These are phyloP conservation scores for Sericinus montela DNA, from an alignment of 2,888 invertebrate species.

Conservation along the genomic window DNA sequence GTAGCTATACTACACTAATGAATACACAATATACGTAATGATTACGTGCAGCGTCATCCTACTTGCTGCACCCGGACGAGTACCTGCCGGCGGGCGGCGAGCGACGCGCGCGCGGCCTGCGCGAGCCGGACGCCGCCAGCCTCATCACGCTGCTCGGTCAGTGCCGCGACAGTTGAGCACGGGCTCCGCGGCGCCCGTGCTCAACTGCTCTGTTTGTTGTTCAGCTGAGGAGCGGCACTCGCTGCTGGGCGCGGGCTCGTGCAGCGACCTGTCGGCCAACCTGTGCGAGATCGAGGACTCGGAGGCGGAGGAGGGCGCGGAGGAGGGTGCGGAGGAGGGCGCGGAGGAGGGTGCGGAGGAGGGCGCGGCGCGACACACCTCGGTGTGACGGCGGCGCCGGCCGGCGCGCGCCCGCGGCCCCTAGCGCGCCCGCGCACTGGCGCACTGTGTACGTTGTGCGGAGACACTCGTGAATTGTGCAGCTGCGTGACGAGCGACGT, in stretches of 20 bases:
- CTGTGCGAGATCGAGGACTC: constrained; percentile 96
- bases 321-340: constrained; percentile 20
- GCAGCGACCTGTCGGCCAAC: constrained; percentile 92
- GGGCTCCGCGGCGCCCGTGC: not conserved
- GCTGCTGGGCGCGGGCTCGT: constrained; percentile 83
- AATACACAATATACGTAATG: no score
- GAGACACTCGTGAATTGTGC: no score
- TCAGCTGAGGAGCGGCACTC: constrained; percentile 85
- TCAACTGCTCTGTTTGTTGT: not conserved
- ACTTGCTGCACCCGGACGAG: constrained; percentile 90
- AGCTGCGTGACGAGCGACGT: no score
- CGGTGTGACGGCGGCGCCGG: constrained; percentile 51
- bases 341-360: constrained; percentile 20
- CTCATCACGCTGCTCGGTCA: constrained; percentile 84
- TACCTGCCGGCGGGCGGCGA: constrained; percentile 81
- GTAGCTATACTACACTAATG: no score
- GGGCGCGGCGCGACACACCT: constrained; percentile 45
- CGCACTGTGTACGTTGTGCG: no score
- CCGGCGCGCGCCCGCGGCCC: not conserved
- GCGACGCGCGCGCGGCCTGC: constrained; percentile 42
- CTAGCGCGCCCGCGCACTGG: constrained; percentile 9
- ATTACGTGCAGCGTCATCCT: constrained; percentile 82
- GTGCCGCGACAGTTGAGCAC: no score
- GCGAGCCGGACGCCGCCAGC: constrained; percentile 82
- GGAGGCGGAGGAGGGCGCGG: constrained; percentile 80